These are phyloP conservation scores for Acrocephalus kingi DNA, from an alignment of 2,113 vertebrate genomes.

Conservation along the genomic window DNA sequence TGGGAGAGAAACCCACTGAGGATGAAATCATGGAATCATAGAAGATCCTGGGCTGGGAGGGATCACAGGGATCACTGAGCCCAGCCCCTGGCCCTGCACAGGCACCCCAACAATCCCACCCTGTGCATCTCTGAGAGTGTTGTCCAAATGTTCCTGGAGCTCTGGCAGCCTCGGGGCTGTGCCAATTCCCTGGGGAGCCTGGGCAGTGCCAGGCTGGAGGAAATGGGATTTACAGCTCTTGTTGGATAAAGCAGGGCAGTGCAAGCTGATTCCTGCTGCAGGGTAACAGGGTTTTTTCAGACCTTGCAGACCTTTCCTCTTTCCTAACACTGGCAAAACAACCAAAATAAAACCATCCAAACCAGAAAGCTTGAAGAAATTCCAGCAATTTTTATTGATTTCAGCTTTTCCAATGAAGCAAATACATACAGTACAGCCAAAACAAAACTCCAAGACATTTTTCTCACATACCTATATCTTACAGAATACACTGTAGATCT, in stretches of 20 bases:
- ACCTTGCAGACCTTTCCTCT: neutral
- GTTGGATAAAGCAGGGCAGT: neutral
- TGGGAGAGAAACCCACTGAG: neutral
- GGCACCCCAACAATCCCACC: neutral
- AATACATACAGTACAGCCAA: constrained; percentile 66
- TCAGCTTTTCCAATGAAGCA: constrained; percentile 69
- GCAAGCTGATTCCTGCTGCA: neutral
- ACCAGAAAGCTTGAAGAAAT: constrained; percentile 22
- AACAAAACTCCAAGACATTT: constrained; percentile 50
- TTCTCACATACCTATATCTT: constrained; percentile 61
- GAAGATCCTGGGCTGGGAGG: neutral
- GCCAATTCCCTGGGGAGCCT: neutral
- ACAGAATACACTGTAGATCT: constrained; percentile 58
- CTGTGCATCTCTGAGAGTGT: fast-evolving
- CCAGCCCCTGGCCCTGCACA: neutral
- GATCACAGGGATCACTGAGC: neutral
- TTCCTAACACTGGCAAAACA: neutral
- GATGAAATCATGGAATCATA: neutral
- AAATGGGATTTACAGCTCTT: neutral
- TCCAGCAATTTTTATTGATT: constrained; percentile 69
- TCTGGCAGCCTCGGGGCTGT: neutral
- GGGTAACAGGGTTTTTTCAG: neutral
- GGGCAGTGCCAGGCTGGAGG: neutral
- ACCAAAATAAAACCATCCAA: neutral
- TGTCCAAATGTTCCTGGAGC: neutral